Evolutionary conservation across 2,888 invertebrate genomes (phyloP).

Genomic region (Drosophila quinaria): DNA sequence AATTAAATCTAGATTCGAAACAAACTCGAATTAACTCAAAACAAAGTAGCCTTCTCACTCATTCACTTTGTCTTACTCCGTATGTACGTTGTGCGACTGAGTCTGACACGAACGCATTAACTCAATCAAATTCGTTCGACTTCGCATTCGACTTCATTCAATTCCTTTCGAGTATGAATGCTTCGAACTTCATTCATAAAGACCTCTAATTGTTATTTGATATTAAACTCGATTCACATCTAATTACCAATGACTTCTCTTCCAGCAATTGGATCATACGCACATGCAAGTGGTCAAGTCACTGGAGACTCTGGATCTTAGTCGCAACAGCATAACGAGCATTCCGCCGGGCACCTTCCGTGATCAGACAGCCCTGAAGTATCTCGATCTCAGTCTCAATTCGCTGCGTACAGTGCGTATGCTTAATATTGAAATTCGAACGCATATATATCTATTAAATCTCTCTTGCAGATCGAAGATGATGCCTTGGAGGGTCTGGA

Average conservation of each 20-base stretch:
- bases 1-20: too few species aligned
- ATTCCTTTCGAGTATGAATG: too few species aligned
- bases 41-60: too few species aligned
- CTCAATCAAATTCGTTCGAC: too few species aligned
- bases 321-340: slow-evolving; percentile 93
- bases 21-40: too few species aligned
- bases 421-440: background rate
- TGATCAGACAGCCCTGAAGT: slow-evolving; percentile 89
- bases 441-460: background rate
- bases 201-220: too few species aligned
- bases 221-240: too few species aligned
- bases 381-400: slow-evolving; percentile 94
- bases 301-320: slow-evolving; percentile 92
- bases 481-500: slow-evolving; percentile 94
- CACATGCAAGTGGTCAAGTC: slow-evolving; percentile 89
- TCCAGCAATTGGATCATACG: slow-evolving; percentile 91
- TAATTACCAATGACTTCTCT: slow-evolving; percentile 36
- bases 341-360: slow-evolving; percentile 93
- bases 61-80: too few species aligned
- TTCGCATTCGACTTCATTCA: too few species aligned
- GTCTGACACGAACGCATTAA: too few species aligned
- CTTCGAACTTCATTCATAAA: too few species aligned
- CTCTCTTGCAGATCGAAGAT: slow-evolving; percentile 92
- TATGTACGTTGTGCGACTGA: too few species aligned
- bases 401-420: slow-evolving; percentile 92